Conservation (phyloP, 1,140 invertebrate species). For the Papilio xuthus region DNA sequence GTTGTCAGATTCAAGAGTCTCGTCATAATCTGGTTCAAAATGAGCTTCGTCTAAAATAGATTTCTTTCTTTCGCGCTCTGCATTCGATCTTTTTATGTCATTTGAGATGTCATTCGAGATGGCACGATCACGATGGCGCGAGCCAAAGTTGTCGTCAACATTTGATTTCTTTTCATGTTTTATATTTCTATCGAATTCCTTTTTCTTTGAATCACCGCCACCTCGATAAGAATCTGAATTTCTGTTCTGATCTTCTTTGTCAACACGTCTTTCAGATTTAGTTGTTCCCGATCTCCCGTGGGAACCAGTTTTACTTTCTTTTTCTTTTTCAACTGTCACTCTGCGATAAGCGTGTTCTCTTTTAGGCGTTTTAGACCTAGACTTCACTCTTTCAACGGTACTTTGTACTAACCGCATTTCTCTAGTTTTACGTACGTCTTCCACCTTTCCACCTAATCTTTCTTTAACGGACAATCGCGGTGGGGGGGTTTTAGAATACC, state of each 20-base stretch:
- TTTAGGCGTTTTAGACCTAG: conserved; percentile 75
- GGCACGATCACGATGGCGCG: conserved; percentile 45
- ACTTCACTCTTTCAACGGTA: conserved; percentile 78
- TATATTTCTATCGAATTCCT: conserved; percentile 45
- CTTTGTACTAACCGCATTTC: conserved; percentile 78
- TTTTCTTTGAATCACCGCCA: conserved; percentile 63
- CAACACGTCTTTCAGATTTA: conserved; percentile 60
- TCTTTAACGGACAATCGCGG: conserved; percentile 87
- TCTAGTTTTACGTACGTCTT: conserved; percentile 81
- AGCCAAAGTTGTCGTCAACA: conserved; percentile 66
- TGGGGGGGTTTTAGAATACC: conserved; percentile 80
- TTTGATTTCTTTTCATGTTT: conserved; percentile 66
- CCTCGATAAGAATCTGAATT: conserved; percentile 56
- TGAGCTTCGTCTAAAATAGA: conserved; percentile 86
- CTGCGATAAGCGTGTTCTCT: conserved; percentile 81
- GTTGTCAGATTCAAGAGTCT: conserved; percentile 77
- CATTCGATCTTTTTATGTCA: conserved; percentile 66
- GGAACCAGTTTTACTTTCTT: conserved; percentile 62
- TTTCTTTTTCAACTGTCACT: conserved; percentile 83
- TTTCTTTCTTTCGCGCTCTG: conserved; percentile 83
- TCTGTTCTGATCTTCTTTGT: conserved; percentile 51
- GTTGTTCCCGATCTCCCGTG: conserved; percentile 51
- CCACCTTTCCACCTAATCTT: conserved; percentile 86
- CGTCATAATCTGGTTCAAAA: conserved; percentile 89
- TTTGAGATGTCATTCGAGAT: conserved; percentile 49